Conservation (phyloP, 2,113 vertebrate species). For the Athene cunicularia region DNA sequence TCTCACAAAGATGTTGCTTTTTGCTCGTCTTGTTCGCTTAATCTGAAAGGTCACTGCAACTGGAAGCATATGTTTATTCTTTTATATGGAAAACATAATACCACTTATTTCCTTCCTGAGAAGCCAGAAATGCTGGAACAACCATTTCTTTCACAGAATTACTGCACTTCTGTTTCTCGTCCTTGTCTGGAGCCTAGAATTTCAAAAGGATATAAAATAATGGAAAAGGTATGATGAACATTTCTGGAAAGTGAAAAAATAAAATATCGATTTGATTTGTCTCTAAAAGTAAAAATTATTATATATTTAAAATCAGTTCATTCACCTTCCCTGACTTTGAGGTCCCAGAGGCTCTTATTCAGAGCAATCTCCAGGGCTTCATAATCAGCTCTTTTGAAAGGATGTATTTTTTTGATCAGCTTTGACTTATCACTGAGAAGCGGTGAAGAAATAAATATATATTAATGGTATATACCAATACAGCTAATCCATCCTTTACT, state of each 20-base stretch:
- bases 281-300: not conserved
- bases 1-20: not conserved
- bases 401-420: not conserved
- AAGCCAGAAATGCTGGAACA: not conserved
- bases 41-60: not conserved
- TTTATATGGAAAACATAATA: constrained; percentile 14
- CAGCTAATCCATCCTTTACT: not conserved
- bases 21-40: not conserved
- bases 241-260: not conserved
- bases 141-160: not conserved
- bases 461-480: not conserved
- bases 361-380: not conserved
- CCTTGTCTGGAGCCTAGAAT: not conserved
- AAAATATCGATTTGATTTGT: not conserved
- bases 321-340: not conserved
- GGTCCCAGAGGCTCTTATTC: not conserved
- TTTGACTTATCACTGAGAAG: not conserved
- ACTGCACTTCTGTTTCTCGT: not conserved
- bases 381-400: not conserved
- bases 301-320: not conserved
- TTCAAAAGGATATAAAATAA: not conserved
- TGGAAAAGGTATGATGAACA: not conserved
- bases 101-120: not conserved
- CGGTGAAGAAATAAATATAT: not conserved
- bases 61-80: not conserved